Conservation (phyloP, 2,888 invertebrate species). For the Palloptera scutellata region DNA sequence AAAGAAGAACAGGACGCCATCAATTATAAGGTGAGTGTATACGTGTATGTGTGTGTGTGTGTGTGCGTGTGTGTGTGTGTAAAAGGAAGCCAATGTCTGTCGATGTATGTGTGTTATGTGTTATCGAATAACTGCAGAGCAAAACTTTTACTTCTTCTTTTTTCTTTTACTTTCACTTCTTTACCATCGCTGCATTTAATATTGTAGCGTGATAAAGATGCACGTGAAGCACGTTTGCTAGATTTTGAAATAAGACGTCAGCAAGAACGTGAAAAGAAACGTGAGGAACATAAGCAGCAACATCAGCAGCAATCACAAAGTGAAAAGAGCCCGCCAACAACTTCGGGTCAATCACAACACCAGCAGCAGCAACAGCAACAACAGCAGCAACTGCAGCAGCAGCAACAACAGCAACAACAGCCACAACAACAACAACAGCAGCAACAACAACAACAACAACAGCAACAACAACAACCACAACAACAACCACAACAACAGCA, state of each 20-base stretch:
- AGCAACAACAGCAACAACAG: constrained; percentile 17
- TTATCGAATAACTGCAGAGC: no score
- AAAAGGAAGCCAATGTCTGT: no score
- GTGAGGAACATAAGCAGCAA: constrained; percentile 58
- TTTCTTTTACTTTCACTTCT: background rate
- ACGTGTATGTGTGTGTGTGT: no score
- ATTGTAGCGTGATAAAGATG: constrained; percentile 61
- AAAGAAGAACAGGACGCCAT: constrained; percentile 64
- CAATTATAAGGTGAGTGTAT: constrained; percentile 61
- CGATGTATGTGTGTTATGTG: no score
- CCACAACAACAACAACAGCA: constrained; percentile 38
- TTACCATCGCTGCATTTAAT: background rate
- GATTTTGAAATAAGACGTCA: constrained; percentile 64
- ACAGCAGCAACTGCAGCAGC: constrained; percentile 32
- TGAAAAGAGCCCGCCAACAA: constrained; percentile 44
- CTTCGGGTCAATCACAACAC: constrained; percentile 44
- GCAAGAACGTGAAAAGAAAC: constrained; percentile 62
- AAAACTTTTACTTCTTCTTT: no score
- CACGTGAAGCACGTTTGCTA: constrained; percentile 63
- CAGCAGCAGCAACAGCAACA: constrained; percentile 45
- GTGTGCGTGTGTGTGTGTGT: no score
- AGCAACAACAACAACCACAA: constrained; percentile 31
- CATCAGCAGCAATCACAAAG: constrained; percentile 46
- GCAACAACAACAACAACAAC: constrained; percentile 39
- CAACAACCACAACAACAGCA: constrained; percentile 40